Percentiles rank a stretch among this genome's conserved stretches.
phyloP scores from a whole-genome alignment of 2,797 vertebrate genomes.

The Caiman crocodilus region DNA sequence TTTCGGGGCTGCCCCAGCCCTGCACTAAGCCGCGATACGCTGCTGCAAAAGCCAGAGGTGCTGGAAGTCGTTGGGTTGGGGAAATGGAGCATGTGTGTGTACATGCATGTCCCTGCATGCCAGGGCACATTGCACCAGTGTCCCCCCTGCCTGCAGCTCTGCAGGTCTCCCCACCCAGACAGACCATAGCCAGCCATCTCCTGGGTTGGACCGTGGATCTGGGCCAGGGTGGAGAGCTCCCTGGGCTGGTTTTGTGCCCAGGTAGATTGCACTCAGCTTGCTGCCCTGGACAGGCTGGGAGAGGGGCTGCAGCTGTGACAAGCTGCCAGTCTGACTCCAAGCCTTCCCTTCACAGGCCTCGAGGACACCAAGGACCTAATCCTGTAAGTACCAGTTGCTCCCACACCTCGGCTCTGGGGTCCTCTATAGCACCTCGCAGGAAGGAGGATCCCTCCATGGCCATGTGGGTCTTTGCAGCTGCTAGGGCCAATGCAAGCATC shows the following conservation, averaged over 20 bases:
- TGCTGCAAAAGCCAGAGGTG: no score
- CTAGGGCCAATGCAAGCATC: neutral
- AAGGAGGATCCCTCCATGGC: neutral
- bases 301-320: no score
- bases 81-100: no score
- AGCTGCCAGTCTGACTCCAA: conserved; percentile 17
- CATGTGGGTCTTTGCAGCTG: neutral
- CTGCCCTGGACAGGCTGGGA: neutral
- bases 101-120: no score
- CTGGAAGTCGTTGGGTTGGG: no score
- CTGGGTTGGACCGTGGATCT: neutral
- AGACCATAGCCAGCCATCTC: neutral
- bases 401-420: no score
- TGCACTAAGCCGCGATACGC: no score
- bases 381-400: conserved; percentile 79
- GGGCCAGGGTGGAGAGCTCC: neutral
- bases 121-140: no score
- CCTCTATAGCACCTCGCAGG: no score
- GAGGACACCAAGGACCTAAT: conserved; percentile 78
- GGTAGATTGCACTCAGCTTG: neutral
- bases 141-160: no score
- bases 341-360: conserved; percentile 74
- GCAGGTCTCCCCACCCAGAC: neutral
- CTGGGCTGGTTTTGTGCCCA: neutral
- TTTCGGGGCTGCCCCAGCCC: no score